Evolutionary conservation across 2,797 vertebrate genomes (phyloP), one percentile per base, ranked within the genome.

Genomic region (Tokudaia tokunoshimensis): DNA sequence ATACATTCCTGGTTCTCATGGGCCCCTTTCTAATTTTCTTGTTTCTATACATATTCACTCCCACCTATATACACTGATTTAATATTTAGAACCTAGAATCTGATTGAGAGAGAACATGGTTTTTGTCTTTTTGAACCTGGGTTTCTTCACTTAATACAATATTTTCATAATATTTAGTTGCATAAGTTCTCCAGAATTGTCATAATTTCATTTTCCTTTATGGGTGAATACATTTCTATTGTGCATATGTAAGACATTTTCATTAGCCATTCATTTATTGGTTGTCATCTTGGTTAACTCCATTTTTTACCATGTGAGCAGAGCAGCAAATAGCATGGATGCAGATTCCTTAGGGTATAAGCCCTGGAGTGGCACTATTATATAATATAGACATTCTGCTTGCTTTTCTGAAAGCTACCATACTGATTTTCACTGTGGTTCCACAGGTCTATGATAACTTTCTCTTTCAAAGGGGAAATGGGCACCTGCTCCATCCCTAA

Each of bases 1-100:
- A 14, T 4, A 22, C 31, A 1, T 47, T 34, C 17, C 2, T 0
- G 1, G 1, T 6, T 34, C 12, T 67, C 19, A 67, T 50, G 29
- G 1, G 4, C 44, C 3, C 19, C 17, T 50, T 80, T 67, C 29
- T 63, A 84, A 20, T 34, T 65, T 65, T 44, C 15, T 84, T 61
- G 26, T 47, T 84, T 65, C 59, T 47, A 31, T 84, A 44, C 24
- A 65, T 15, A 84, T 31, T 84, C 50, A n/a, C 11, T 50, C 31
- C 44, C 63, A 14, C 19, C 22, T 50, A 67, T 34, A 85, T n/a
- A 67, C 0, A 11, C 29, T 34, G 29, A 22, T 34, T 67, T 83
- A 67, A 50, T 47, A 50, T 50, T 50, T 67, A 67, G 29, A 67
- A 34, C 10, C 19, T n/a, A 85, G 29, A 34, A 50, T 67, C 41